phyloP scores from a whole-genome alignment of 2,113 vertebrate genomes.

The Heterocephalus glaber region DNA sequence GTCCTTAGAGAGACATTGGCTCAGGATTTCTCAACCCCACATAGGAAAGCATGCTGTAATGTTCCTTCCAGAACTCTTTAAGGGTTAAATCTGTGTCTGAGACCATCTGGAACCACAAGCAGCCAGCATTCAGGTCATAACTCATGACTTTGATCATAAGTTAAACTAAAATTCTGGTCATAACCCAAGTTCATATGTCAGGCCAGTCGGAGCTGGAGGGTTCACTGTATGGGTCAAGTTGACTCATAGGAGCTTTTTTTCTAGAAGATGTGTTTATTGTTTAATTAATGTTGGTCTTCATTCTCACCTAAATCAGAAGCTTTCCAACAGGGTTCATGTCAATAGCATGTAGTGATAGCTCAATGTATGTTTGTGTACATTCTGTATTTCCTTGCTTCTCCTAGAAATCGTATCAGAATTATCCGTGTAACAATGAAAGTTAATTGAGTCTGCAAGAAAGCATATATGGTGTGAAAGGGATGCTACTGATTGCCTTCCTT shows the following conservation, averaged over 20 bases:
- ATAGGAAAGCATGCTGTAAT: too few relatives aligned
- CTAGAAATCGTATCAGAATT: not conserved
- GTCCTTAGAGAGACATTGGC: too few relatives aligned
- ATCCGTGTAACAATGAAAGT: not conserved
- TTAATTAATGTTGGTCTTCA: not conserved
- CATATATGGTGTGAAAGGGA: not conserved
- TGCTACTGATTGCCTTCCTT: not conserved
- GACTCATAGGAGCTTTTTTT: not conserved
- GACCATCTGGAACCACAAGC: too few relatives aligned
- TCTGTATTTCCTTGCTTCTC: not conserved
- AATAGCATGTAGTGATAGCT: not conserved
- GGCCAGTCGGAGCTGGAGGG: too few relatives aligned
- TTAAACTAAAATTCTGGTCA: too few relatives aligned
- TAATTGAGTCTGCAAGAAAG: not conserved
- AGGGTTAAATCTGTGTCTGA: too few relatives aligned
- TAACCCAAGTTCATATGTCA: too few relatives aligned
- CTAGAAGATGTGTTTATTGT: not conserved
- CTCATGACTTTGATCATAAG: too few relatives aligned
- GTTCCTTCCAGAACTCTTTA: too few relatives aligned
- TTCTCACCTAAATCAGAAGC: not conserved
- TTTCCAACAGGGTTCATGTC: not conserved
- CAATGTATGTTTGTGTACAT: not conserved
- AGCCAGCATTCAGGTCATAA: too few relatives aligned
- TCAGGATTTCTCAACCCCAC: too few relatives aligned
- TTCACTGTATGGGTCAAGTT: not conserved